Evolutionary conservation across 2,113 vertebrate species (phyloP).

Genomic region (Chitala chitala): DNA sequence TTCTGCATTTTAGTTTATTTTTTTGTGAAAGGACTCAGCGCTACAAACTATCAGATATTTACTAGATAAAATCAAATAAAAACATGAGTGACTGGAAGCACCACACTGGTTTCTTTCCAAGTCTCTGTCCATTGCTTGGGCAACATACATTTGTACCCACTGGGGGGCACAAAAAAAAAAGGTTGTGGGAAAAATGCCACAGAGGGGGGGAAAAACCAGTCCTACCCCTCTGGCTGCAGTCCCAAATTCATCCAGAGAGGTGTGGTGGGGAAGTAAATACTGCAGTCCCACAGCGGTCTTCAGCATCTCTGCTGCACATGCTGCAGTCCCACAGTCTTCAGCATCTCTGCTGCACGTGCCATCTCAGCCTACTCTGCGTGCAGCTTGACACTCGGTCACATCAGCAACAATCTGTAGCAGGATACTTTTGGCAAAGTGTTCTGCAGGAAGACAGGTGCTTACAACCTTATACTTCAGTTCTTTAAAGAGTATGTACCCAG

Average conservation of each 20-base stretch:
- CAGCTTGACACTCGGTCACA: not conserved
- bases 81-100: slow-evolving; percentile 46
- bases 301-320: too few species aligned
- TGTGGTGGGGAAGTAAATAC: too few species aligned
- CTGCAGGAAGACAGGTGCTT: too few species aligned
- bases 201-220: not conserved
- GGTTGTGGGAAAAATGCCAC: not conserved
- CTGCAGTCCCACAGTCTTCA: slow-evolving; percentile 28
- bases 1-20: slow-evolving; percentile 43
- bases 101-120: slow-evolving; percentile 49
- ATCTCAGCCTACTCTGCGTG: not conserved
- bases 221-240: not conserved
- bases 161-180: slow-evolving; percentile 28
- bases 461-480: too few species aligned
- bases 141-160: slow-evolving; percentile 33
- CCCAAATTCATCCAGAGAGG: too few species aligned
- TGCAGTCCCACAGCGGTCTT: too few species aligned
- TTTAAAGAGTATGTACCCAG: too few species aligned
- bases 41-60: slow-evolving; percentile 56
- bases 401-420: not conserved
- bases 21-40: slow-evolving; percentile 49
- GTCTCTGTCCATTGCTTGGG: slow-evolving; percentile 40
- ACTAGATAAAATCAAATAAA: slow-evolving; percentile 43
- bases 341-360: not conserved
- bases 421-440: too few species aligned